Conservation (phyloP, 1,140 invertebrate genomes). For the Ptiloglossa arizonensis region DNA sequence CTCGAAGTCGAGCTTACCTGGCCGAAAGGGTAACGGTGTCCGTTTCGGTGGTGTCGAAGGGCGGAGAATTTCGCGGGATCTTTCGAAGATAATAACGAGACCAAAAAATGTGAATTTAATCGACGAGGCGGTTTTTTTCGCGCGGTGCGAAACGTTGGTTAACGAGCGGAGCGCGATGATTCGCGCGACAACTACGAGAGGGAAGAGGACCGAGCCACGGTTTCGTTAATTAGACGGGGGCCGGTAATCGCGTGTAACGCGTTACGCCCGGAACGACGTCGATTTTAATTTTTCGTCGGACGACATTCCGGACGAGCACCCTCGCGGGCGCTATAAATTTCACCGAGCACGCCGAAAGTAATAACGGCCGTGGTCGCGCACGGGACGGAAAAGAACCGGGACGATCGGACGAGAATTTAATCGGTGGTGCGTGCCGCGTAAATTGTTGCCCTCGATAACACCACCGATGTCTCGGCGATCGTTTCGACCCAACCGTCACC, state of each 20-base stretch:
- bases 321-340: constrained; percentile 33
- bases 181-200: neutral
- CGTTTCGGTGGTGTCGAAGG: no score
- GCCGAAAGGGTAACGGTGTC: no score
- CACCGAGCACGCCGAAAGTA: constrained; percentile 10
- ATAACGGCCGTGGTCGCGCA: neutral
- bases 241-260: constrained; percentile 3
- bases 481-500: constrained; percentile 4
- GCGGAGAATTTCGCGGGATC: neutral
- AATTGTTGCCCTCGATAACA: constrained; percentile 50
- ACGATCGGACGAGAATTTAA: constrained; percentile 45
- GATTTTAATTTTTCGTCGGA: constrained; percentile 24
- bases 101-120: constrained; percentile 21
- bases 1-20: no score
- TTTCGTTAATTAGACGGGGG: constrained; percentile 22
- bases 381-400: neutral
- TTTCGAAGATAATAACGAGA: constrained; percentile 13
- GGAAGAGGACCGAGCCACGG: neutral
- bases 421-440: constrained; percentile 32
- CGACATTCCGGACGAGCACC: constrained; percentile 18
- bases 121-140: neutral
- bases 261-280: constrained; percentile 6
- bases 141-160: neutral
- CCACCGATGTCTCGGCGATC: constrained; percentile 36
- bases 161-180: neutral